Evolutionary conservation across 2,888 invertebrate genomes (phyloP), one percentile per base, ranked within the genome.

Genomic region (Nephrotoma flavescens): DNA sequence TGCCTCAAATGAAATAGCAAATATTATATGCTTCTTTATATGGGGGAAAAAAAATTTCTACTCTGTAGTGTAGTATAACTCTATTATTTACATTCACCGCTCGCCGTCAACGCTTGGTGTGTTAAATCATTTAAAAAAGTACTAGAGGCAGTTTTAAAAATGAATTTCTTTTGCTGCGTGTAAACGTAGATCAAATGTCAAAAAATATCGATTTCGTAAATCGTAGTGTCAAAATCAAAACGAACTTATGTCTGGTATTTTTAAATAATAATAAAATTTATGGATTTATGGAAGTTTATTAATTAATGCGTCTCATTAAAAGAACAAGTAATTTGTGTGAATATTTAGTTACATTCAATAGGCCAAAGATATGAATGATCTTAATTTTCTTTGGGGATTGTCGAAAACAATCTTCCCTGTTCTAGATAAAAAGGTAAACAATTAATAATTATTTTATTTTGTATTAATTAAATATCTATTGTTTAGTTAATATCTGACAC

Each of bases 381-480:
- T 86, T n/a, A 89, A 89, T 83, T 87, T 85, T 9, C 87, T 91
- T 87, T 91, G 90, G 90, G 47, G 87, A 4, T 88, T 89, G 86
- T 88, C 89, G 0, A 85, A 88, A 2, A 89, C 89, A 88, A 89
- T 90, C 86, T 91, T 91, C 88, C 91, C 91, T 41, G 89, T 90
- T 86, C 87, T 91, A 42, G 88, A 89, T 83, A 89, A 90, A 86
- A 87, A 88, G 42, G 91, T 91, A 88, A 87, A 88, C 6, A 71
- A n/a, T 44, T 41, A n/a, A 41, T 11, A n/a, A 42, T 19, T 9
- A 3, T 42, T 41, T 19, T 85, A 42, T 31, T 31, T 42, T 19
- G 9, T 52, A 88, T 57, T 86, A 41, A 88, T 87, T 19, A 12
- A 19, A 11, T 84, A 19, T 85, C 42, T n/a, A 6, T 47, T 6